Conservation (phyloP, 2,888 invertebrate species). For the Monochamus alternatus region DNA sequence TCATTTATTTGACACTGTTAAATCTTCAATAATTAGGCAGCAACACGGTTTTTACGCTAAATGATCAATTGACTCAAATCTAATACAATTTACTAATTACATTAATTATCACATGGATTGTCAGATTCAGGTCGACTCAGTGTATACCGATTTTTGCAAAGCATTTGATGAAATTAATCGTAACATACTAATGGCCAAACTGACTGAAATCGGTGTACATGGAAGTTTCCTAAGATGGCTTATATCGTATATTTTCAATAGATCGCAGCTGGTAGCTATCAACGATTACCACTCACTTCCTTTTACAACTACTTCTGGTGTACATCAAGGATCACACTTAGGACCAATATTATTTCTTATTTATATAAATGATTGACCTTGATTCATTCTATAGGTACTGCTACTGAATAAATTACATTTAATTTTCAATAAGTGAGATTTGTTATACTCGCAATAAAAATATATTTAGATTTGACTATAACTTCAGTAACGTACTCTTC, state of each 20-base stretch:
- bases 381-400: background rate
- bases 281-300: background rate
- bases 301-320: slow-evolving; percentile 2
- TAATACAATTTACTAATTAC: too few relatives aligned
- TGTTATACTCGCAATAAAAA: background rate
- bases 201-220: too few relatives aligned
- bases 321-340: background rate
- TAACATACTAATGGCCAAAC: too few relatives aligned
- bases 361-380: background rate
- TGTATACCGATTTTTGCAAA: too few relatives aligned
- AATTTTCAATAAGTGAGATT: background rate
- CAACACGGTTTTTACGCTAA: too few relatives aligned
- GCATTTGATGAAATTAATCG: too few relatives aligned
- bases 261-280: background rate
- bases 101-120: too few relatives aligned
- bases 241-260: background rate
- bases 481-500: background rate
- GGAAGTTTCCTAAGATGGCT: background rate
- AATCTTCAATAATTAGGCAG: too few relatives aligned
- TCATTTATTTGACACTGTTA: too few relatives aligned
- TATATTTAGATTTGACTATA: background rate
- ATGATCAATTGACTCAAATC: too few relatives aligned
- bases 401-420: background rate
- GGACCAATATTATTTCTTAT: slow-evolving; percentile 1
- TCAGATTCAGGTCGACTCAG: too few relatives aligned